Evolutionary conservation across 2,888 invertebrate genomes (phyloP).

Genomic region (Lochmaea capreae): DNA sequence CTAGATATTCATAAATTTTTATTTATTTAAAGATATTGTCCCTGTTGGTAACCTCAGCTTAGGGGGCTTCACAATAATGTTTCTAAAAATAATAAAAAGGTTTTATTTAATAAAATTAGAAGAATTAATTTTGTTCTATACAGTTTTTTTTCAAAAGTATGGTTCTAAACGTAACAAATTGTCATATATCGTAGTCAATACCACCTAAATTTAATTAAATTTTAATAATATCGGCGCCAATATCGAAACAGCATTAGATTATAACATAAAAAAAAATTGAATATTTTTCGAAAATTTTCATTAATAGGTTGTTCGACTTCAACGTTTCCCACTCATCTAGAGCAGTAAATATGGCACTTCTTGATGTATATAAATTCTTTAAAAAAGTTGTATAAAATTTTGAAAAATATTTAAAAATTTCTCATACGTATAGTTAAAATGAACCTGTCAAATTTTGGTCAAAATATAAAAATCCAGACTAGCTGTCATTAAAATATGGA

Average conservation of each 20-base stretch:
- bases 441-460: not conserved
- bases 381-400: slow-evolving; percentile 5
- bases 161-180: slow-evolving; percentile 41
- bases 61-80: too few relatives aligned
- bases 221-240: slow-evolving; percentile 17
- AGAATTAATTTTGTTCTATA: too few relatives aligned
- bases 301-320: not conserved
- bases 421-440: not conserved
- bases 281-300: slow-evolving; percentile 34
- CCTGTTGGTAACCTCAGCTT: too few relatives aligned
- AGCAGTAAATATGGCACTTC: slow-evolving; percentile 20
- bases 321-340: not conserved
- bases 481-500: not conserved
- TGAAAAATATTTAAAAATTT: slow-evolving; percentile 5
- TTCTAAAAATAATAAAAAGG: too few relatives aligned
- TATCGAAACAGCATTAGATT: slow-evolving; percentile 28
- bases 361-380: slow-evolving; percentile 23
- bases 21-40: too few relatives aligned
- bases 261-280: slow-evolving; percentile 20
- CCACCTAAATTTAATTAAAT: slow-evolving; percentile 11
- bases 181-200: slow-evolving; percentile 41
- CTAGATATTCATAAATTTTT: too few relatives aligned
- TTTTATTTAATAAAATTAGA: too few relatives aligned
- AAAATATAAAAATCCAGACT: not conserved
- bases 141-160: not conserved